phyloP scores from a whole-genome alignment of 2,113 vertebrate genomes.

The Planiliza haematocheilus region DNA sequence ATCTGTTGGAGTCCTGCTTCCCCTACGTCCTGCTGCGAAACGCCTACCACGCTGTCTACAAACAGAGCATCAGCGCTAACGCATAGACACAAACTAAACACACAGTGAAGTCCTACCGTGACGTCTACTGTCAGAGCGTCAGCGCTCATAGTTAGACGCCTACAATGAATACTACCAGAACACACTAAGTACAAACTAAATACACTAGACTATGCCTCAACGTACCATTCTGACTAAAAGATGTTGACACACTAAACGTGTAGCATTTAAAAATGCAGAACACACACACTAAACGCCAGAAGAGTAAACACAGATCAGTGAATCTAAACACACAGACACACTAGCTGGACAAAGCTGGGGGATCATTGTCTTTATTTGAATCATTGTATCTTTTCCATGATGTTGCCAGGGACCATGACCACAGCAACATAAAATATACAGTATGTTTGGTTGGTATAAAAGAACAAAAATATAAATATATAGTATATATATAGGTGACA shows the following conservation, averaged over 20 bases:
- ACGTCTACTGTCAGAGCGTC: neutral
- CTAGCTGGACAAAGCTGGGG: slow-evolving; percentile 68
- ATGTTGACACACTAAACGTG: neutral
- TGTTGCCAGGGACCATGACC: slow-evolving; percentile 71
- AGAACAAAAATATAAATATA: slow-evolving; percentile 80
- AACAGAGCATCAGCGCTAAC: slow-evolving; percentile 95
- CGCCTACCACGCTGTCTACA: slow-evolving; percentile 99
- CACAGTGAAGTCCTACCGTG: neutral
- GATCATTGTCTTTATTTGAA: slow-evolving; percentile 73
- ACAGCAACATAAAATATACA: slow-evolving; percentile 62
- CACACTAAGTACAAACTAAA: slow-evolving; percentile 56
- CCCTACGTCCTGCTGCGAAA: slow-evolving; percentile 98
- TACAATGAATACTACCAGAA: slow-evolving; percentile 33
- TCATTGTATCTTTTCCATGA: slow-evolving; percentile 65
- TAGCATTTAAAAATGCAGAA: slow-evolving; percentile 21
- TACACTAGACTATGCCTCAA: slow-evolving; percentile 56
- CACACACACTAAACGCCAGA: slow-evolving; percentile 7
- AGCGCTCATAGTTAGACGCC: neutral
- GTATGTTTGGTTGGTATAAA: slow-evolving; percentile 65
- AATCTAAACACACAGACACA: slow-evolving; percentile 24
- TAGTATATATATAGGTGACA: slow-evolving; percentile 80
- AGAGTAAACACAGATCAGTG: neutral
- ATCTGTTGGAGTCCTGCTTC: slow-evolving; percentile 98
- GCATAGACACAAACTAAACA: slow-evolving; percentile 78
- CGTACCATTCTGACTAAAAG: slow-evolving; percentile 7